phyloP scores from a whole-genome alignment of 2,797 vertebrate genomes.

The Scomberomorus guttatus region DNA sequence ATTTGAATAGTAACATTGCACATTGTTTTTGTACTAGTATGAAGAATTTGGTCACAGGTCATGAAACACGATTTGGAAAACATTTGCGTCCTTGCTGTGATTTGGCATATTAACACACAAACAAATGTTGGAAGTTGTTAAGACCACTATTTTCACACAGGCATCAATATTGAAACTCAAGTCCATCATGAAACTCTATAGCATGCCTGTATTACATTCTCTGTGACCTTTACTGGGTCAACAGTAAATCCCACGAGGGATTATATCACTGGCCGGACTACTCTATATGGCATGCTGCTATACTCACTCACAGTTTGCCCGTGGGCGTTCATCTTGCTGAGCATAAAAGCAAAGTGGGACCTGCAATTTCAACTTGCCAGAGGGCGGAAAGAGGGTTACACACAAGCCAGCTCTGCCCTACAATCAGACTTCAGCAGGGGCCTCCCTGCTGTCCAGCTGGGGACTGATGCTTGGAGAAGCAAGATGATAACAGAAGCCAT shows the following conservation, averaged over 20 bases:
- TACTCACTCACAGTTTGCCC: slow-evolving; percentile 34
- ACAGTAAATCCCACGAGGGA: slow-evolving; percentile 45
- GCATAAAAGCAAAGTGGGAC: slow-evolving; percentile 48
- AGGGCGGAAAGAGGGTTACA: not conserved
- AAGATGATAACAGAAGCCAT: slow-evolving; percentile 11
- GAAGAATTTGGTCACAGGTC: too few relatives aligned
- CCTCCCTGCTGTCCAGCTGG: slow-evolving; percentile 34
- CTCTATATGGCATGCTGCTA: slow-evolving; percentile 41
- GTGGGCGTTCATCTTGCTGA: slow-evolving; percentile 47
- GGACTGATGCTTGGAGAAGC: slow-evolving; percentile 20
- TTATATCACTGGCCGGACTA: slow-evolving; percentile 37
- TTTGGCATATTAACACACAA: not conserved
- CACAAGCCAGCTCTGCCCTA: slow-evolving; percentile 10
- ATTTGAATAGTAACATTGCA: too few relatives aligned
- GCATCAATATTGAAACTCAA: slow-evolving; percentile 49
- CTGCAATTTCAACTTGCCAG: slow-evolving; percentile 58
- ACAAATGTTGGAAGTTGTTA: slow-evolving; percentile 34
- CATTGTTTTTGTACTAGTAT: too few relatives aligned
- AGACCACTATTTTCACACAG: slow-evolving; percentile 25
- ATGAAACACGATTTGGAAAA: too few relatives aligned
- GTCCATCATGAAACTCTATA: slow-evolving; percentile 34
- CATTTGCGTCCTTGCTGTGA: too few relatives aligned
- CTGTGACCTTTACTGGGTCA: slow-evolving; percentile 62
- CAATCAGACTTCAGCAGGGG: slow-evolving; percentile 23
- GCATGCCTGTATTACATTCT: slow-evolving; percentile 38